phyloP scores from a whole-genome alignment of 2,888 invertebrate genomes.

The Aleiodes leptofemur region DNA sequence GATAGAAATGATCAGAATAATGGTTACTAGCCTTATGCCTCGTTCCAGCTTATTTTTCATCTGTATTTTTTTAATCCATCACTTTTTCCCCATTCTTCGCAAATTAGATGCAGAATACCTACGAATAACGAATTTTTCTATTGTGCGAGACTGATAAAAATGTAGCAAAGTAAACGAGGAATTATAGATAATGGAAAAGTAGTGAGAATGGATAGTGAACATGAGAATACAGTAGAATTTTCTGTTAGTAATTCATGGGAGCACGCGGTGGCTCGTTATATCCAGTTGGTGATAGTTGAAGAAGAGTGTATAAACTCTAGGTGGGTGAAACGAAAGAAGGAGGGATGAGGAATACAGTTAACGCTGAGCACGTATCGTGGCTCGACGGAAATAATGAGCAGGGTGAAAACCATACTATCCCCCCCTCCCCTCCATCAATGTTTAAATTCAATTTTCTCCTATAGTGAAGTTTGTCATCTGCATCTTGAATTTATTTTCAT shows the following conservation, averaged over 20 bases:
- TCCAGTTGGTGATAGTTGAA: slow-evolving; percentile 13
- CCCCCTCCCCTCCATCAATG: slow-evolving; percentile 40
- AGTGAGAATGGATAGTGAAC: neutral
- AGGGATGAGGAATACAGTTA: slow-evolving; percentile 31
- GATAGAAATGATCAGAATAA: neutral
- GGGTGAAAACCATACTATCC: slow-evolving; percentile 7
- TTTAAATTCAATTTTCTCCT: slow-evolving; percentile 55
- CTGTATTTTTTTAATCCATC: slow-evolving; percentile 2
- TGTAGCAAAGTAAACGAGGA: slow-evolving; percentile 9
- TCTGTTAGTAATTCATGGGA: slow-evolving; percentile 42
- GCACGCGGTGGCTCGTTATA: slow-evolving; percentile 42
- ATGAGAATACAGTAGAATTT: slow-evolving; percentile 10
- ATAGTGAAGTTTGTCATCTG: slow-evolving; percentile 43
- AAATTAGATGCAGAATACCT: neutral
- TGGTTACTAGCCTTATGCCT: too few relatives aligned
- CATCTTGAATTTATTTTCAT: slow-evolving; percentile 11
- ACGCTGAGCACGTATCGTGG: slow-evolving; percentile 45
- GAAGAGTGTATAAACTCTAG: slow-evolving; percentile 1
- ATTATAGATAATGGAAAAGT: slow-evolving; percentile 11
- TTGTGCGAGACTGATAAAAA: slow-evolving; percentile 13
- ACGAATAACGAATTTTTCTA: neutral
- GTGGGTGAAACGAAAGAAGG: slow-evolving; percentile 10
- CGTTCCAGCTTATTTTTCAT: slow-evolving; percentile 19
- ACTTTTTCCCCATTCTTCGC: neutral
- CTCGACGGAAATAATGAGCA: slow-evolving; percentile 55